A percentile compares a stretch with the other conserved stretches of the same genome.
These are phyloP conservation scores for Penaeus chinensis DNA, from an alignment of 1,140 invertebrate species.

Conservation along the genomic window DNA sequence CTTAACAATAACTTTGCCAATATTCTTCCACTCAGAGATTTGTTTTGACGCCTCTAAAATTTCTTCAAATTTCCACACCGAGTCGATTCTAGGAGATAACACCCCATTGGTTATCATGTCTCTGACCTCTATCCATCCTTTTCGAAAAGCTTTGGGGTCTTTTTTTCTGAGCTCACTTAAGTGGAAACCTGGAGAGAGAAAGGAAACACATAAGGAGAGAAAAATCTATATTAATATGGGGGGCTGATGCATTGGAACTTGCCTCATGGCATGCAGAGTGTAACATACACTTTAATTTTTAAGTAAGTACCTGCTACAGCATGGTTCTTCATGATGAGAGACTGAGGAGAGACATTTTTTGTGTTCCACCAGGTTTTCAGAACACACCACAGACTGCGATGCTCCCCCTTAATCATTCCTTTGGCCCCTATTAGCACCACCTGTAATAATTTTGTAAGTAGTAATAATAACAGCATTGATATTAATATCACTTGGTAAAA, in stretches of 20 bases:
- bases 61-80: slow-evolving; percentile 45
- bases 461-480: too few species aligned
- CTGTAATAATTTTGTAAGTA: slow-evolving; percentile 8
- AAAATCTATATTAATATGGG: too few species aligned
- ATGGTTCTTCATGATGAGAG: slow-evolving; percentile 55
- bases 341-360: slow-evolving; percentile 50
- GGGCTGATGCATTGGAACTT: too few species aligned
- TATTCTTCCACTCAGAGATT: slow-evolving; percentile 47
- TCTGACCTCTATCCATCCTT: slow-evolving; percentile 46
- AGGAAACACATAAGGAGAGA: background rate
- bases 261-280: too few species aligned
- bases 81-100: slow-evolving; percentile 36
- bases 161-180: slow-evolving; percentile 38
- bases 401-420: slow-evolving; percentile 64
- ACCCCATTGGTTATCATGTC: slow-evolving; percentile 17
- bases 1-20: slow-evolving; percentile 55
- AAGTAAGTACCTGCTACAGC: slow-evolving; percentile 42
- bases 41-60: slow-evolving; percentile 46
- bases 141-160: slow-evolving; percentile 27
- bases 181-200: slow-evolving; percentile 48
- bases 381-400: slow-evolving; percentile 65
- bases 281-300: too few species aligned
- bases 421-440: slow-evolving; percentile 65
- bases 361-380: slow-evolving; percentile 55
- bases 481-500: too few species aligned